Base-by-base conservation (phyloP, 2,888 invertebrate species). In the Achlya flavicornis region DNA sequence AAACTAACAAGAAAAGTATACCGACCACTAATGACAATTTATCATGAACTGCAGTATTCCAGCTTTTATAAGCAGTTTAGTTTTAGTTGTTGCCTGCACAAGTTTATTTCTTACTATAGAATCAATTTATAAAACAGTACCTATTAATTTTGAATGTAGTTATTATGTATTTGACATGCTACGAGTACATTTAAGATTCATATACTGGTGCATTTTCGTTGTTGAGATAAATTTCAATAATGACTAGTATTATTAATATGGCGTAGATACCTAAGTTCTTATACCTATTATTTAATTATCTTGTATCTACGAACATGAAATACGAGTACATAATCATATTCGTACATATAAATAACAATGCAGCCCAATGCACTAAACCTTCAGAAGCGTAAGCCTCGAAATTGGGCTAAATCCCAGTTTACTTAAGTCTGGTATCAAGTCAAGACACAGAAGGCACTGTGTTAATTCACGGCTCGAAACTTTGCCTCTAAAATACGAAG, bases 391-490 rank as follows among this genome's bases (percentile, higher is more conserved):
- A 83, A 87, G 84, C 86, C 77, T 73, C 69, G 74, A 86, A 90
- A 89, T 89, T 88, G 87, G 84, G 82, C 81, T 86, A 86, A 88
- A 86, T 87, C 84, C 83, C 81, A 81, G 87, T 87, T 85, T 86
- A 79, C 83, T 85, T 84, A 81, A 84, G 78, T 80, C 77, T 79
- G 77, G 80, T 83, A 84, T 75, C 76, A 74, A 79, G 76, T 78
- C 73, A 72, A 64, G 76, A 76, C 82, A 80, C 79, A 76, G 71
- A 65, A 72, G 70, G 66, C 72, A 79, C 81, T 66, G 80, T 83
- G 79, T 73, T 71, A 43, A 68, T 71, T 66, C 70, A 70, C 72
- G 63, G 73, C 64, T 69, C 70, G 73, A 75, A 73, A 74, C 67
- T 70, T 66, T 66, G 73, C 68, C 63, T 61, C 58, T 67, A 71